Conservation (phyloP, 2,797 vertebrate genomes). For the Gobio occitaniae region DNA sequence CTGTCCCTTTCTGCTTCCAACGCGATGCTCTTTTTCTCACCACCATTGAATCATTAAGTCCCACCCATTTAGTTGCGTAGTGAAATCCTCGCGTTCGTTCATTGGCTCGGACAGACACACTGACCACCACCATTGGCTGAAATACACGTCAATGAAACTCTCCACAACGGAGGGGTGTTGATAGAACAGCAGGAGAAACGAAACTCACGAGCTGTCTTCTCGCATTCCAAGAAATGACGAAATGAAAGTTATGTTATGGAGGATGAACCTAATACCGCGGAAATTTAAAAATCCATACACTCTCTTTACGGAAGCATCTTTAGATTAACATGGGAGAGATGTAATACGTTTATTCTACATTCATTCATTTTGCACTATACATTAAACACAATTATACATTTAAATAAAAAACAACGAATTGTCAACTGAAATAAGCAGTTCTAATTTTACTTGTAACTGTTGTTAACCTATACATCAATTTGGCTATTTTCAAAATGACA, state of each 20-base stretch:
- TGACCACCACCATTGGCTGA: neutral
- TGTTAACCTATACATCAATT: neutral
- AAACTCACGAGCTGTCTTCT: slow-evolving; percentile 65
- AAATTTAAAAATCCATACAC: neutral
- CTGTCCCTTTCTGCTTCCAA: neutral
- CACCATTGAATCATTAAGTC: neutral
- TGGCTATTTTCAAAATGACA: neutral
- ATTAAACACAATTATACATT: neutral
- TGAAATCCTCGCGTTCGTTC: neutral
- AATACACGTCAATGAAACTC: neutral
- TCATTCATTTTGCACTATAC: neutral
- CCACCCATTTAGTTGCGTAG: neutral
- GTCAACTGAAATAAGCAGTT: neutral
- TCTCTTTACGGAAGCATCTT: neutral
- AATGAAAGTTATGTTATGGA: slow-evolving; percentile 52
- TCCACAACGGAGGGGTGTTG: slow-evolving; percentile 15
- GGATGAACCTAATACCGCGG: neutral
- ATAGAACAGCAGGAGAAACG: slow-evolving; percentile 56
- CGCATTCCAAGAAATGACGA: slow-evolving; percentile 77
- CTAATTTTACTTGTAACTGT: neutral
- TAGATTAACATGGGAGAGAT: neutral
- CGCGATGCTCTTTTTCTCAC: too few species aligned
- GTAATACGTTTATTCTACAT: neutral
- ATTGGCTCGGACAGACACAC: neutral
- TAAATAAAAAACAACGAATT: neutral